Conservation (phyloP, 2,888 invertebrate species). For the Volucella zonaria region DNA sequence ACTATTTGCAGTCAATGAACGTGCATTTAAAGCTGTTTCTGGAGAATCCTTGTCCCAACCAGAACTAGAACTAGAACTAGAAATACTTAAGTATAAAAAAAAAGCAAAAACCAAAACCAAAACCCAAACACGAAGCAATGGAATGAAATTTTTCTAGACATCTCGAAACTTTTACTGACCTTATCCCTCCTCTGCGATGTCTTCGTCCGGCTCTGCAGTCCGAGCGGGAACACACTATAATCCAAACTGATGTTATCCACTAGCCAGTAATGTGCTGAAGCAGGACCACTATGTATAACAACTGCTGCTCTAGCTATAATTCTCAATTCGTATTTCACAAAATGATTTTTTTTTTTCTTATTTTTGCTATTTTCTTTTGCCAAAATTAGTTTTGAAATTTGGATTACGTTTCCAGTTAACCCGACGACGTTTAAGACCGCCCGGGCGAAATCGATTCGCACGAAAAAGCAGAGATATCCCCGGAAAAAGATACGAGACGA, state of each 20-base stretch:
- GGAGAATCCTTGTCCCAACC: slow-evolving; percentile 6
- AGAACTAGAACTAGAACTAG: not conserved
- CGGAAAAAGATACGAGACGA: slow-evolving; percentile 4
- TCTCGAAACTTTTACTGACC: slow-evolving; percentile 70
- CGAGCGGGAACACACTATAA: slow-evolving; percentile 63
- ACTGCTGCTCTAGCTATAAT: slow-evolving; percentile 4
- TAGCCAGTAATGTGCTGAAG: slow-evolving; percentile 42
- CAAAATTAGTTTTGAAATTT: slow-evolving; percentile 50
- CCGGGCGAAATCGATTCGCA: not conserved
- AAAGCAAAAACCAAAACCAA: slow-evolving; percentile 17
- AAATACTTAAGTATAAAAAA: not conserved
- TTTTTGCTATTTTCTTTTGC: not conserved
- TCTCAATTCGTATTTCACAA: slow-evolving; percentile 41
- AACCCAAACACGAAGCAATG: slow-evolving; percentile 16
- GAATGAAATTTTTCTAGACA: slow-evolving; percentile 61
- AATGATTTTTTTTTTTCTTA: not conserved
- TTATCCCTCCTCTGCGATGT: slow-evolving; percentile 59
- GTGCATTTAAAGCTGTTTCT: not conserved
- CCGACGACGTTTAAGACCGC: slow-evolving; percentile 49
- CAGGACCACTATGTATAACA: slow-evolving; percentile 29
- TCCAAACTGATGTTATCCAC: slow-evolving; percentile 54
- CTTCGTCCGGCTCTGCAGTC: slow-evolving; percentile 51
- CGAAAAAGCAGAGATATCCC: not conserved
- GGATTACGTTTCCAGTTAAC: slow-evolving; percentile 6
- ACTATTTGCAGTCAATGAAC: slow-evolving; percentile 24